Base-by-base conservation (phyloP, 2,888 invertebrate genomes). In the Crossocerus cetratus region DNA sequence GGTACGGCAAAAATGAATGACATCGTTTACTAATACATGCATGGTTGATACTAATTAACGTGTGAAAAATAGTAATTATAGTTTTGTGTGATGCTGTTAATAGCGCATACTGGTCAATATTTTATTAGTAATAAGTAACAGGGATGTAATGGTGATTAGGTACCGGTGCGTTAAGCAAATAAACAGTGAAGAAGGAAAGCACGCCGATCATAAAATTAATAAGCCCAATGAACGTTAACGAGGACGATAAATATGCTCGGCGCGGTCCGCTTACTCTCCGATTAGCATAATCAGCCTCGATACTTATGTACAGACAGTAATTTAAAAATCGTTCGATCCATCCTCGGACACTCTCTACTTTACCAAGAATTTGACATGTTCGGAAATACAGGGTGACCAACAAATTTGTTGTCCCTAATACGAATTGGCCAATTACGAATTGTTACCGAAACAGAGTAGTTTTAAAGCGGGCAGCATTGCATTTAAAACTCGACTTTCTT, bases 181-280 rank as follows among this genome's bases (percentile, higher is more conserved):
- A 70, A 70, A 81, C 49, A 69, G 72, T 72, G 55, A 55, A n/a
- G 75, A 72, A 60, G 61, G 45, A 63, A 54, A 54, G 76, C 13
- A 43, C 57, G 20, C 61, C 65, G 75, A 64, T 68, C 77, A 71
- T 82, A 82, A 84, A 84, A 84, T 84, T 84, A 84, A 84, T 84
- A 84, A 83, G 78, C 74, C 73, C 83, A 80, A 82, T 83, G 79
- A 83, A 77, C 77, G 75, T 81, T 80, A 82, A 84, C 84, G 80
- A 82, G 78, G 65, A 62, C 55, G 78, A 83, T 83, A 83, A 83
- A 83, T 83, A 83, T 76, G 65, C 57, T 66, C 73, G 62, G 71
- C 59, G 72, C 75, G 69, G 66, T 21, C 65, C 69, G 77, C 77
- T 83, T 83, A 83, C 82, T 77, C 69, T 44, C 43, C 74, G 80